Evolutionary conservation across 1,140 invertebrate species (phyloP).

Genomic region (Halictus rubicundus): DNA sequence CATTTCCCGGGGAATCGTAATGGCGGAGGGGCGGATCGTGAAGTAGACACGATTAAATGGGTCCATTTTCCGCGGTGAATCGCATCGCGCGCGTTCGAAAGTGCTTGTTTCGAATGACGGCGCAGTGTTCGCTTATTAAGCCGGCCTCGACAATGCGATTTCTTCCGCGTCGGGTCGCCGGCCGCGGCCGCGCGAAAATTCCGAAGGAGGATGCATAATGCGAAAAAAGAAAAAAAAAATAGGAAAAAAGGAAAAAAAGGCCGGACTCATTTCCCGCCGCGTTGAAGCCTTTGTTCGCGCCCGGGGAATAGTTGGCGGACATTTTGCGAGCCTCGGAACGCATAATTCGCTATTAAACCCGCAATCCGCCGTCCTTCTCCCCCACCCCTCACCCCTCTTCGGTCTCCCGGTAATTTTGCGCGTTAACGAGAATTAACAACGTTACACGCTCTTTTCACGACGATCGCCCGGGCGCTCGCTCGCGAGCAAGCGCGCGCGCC

Average conservation of each 20-base stretch:
- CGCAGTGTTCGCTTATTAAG: conserved; percentile 1
- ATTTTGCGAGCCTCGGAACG: not conserved
- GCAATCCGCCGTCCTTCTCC: not conserved
- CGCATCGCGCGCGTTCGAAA: not conserved
- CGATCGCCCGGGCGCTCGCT: not conserved
- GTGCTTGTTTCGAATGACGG: not conserved
- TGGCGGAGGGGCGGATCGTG: not conserved
- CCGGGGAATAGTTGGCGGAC: not conserved
- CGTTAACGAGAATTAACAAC: conserved; percentile 42
- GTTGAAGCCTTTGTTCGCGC: not conserved
- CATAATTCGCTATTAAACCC: conserved; percentile 29
- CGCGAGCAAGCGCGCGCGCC: too few relatives aligned
- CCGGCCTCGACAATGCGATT: conserved; percentile 6
- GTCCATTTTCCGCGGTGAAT: conserved; percentile 15
- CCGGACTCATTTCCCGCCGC: not conserved
- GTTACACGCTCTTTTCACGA: conserved; percentile 9
- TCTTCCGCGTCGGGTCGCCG: not conserved
- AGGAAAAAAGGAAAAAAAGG: not conserved
- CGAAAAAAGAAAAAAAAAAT: not conserved
- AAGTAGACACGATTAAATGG: not conserved
- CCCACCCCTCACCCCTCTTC: too few relatives aligned
- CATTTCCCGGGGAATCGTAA: not conserved
- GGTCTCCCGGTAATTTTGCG: conserved; percentile 6
- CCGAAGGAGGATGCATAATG: not conserved
- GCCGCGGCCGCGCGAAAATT: not conserved